A percentile compares a stretch with the other conserved stretches of the same genome.
These are phyloP conservation scores for Mylabris sibirica DNA, from an alignment of 2,888 invertebrate genomes.

Conservation along the genomic window DNA sequence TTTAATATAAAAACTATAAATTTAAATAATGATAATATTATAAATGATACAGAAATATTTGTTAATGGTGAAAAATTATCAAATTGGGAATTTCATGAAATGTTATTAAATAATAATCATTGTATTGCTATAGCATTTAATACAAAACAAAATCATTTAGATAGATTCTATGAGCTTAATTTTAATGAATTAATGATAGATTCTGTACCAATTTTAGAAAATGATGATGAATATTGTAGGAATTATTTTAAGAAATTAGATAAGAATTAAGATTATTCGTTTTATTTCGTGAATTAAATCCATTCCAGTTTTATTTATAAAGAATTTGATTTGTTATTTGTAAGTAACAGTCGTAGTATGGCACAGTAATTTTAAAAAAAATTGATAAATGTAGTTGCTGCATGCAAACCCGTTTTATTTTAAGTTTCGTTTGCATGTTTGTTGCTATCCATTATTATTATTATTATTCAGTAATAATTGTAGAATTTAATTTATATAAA, in stretches of 20 bases:
- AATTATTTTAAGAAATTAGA: slow-evolving; percentile 68
- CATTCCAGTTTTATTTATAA: slow-evolving; percentile 19
- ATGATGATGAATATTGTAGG: slow-evolving; percentile 66
- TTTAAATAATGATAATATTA: slow-evolving; percentile 61
- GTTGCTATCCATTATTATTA: not conserved
- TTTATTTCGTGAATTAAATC: slow-evolving; percentile 27
- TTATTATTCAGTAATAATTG: not conserved
- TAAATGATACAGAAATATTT: slow-evolving; percentile 72
- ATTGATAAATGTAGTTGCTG: slow-evolving; percentile 16
- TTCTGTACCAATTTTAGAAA: slow-evolving; percentile 62
- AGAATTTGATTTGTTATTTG: not conserved
- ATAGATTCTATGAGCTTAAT: slow-evolving; percentile 65
- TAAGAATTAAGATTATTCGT: slow-evolving; percentile 32
- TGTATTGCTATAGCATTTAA: slow-evolving; percentile 78
- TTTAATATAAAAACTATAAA: slow-evolving; percentile 72
- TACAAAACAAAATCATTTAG: slow-evolving; percentile 38
- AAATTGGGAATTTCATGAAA: slow-evolving; percentile 87
- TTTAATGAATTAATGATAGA: slow-evolving; percentile 69
- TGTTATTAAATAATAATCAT: slow-evolving; percentile 76
- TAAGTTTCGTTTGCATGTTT: not conserved
- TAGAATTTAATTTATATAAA: not conserved
- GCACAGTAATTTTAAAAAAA: slow-evolving; percentile 21
- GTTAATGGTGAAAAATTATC: slow-evolving; percentile 65
- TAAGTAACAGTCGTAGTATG: slow-evolving; percentile 34
- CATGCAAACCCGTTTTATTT: slow-evolving; percentile 24